phyloP scores from a whole-genome alignment of 2,888 invertebrate genomes.

The Pharmacophagus antenor region DNA sequence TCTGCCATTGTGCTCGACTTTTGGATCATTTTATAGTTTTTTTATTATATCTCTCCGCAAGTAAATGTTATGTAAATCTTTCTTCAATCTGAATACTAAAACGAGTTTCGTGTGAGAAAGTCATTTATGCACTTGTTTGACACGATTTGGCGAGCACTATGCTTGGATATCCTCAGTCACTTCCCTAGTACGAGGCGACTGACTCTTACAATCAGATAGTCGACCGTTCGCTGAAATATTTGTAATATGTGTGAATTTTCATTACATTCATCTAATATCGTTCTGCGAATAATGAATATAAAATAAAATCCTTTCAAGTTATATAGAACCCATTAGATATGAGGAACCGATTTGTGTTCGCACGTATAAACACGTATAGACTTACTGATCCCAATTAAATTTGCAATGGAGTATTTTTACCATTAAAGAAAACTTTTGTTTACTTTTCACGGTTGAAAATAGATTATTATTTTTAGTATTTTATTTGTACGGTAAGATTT shows the following conservation, averaged over 20 bases:
- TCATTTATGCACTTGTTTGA: conserved; percentile 18
- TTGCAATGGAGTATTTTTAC: too few species aligned
- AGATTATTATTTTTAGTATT: too few species aligned
- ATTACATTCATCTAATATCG: neutral
- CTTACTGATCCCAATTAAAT: too few species aligned
- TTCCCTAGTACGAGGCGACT: conserved; percentile 15
- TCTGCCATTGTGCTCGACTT: conserved; percentile 41
- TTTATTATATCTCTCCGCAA: neutral
- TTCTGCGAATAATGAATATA: too few species aligned
- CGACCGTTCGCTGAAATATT: neutral
- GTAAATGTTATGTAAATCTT: neutral
- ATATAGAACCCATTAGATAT: too few species aligned
- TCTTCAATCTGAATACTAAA: conserved; percentile 12
- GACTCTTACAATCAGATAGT: conserved; percentile 26
- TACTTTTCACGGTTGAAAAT: too few species aligned
- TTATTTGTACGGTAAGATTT: too few species aligned
- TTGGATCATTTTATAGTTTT: conserved; percentile 8
- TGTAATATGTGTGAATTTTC: neutral
- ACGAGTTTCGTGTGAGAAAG: conserved; percentile 24
- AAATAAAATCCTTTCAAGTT: too few species aligned
- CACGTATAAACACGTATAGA: too few species aligned
- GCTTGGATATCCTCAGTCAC: conserved; percentile 20
- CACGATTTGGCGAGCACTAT: conserved; percentile 14
- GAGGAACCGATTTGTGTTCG: too few species aligned
- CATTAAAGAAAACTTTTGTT: too few species aligned